Evolutionary conservation across 2,797 vertebrate species (phyloP), one percentile per base, ranked within the genome.

Genomic region (Smutsia temminckii): DNA sequence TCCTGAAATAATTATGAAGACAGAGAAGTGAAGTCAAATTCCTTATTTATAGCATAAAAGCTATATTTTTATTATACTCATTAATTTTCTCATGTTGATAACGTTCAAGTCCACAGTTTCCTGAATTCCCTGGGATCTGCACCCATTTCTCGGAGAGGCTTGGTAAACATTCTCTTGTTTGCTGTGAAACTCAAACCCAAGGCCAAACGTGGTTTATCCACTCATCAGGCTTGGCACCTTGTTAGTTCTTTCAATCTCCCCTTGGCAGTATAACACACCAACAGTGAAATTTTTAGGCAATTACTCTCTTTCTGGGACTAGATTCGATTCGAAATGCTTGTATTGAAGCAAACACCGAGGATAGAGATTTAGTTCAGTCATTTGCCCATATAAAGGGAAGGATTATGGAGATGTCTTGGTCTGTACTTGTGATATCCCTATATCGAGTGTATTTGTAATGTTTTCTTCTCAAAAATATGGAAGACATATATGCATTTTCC

Each of bases 91-190:
- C 20, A 64, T n/a, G 21, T 77, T 72, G 14, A 42, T 61, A 55
- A 80, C 72, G 29, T 61, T 93, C n/a, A 69, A 6, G 21, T 37
- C 46, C 25, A 51, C 23, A 86, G 53, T 72, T 81, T 84, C 21
- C 3, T 89, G 71, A 80, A 66, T 55, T 95, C 80, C 40, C 32
- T 84, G 46, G 9, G 68, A 29, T 77, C 14, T 78, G 40, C 5
- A 87, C 61, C 75, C 72, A 61, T 92, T 96, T 80, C 90, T 96
- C 55, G 57, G 34, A 80, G 46, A 92, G 29, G 27, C 25, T 69
- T 88, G 51, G n/a, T 18, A 63, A 90, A 46, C 2, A 75, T 29
- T 59, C 2, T 32, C 16, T 51, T 78, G 13, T 95, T 87, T 84
- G 2, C 42, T 57, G 4, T 34, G 61, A 93, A 80, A 32, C 34